Base-by-base conservation (phyloP, 2,797 vertebrate genomes). In the Muscicapa striata region DNA sequence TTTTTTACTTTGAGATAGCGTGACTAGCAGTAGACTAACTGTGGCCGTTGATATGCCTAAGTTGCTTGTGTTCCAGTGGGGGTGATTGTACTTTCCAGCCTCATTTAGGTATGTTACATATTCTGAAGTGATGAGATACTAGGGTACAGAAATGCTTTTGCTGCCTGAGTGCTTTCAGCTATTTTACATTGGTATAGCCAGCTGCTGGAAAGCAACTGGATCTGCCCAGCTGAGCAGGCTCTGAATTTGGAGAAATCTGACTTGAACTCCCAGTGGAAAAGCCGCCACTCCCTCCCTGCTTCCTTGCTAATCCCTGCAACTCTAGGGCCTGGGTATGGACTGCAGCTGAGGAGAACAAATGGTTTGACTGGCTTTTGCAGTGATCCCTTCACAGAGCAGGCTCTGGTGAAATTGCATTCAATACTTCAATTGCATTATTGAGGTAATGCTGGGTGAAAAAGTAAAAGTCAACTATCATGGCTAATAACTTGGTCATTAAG, bases 191-290 rank as follows among this genome's bases (percentile, higher is more conserved):
- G 61, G 22, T 83, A 36, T 18, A 85, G 55, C 41, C 93, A 92
- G 68, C 84, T 93, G 82, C 78, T 80, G 54, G 75, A 64, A 72
- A 57, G 91, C 87, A 95, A 75, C 49, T 83, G 82, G 54, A 68
- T 87, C 89, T 91, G 64, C 58, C 69, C 43, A 51, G 61, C 58
- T 87, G 87, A 87, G 32, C 49, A 61, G 46, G 34, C 41, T 82
- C 77, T 0, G 2, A 74, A 51, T 92, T 77, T 83, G 49, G 66
- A 87, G 72, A 87, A 93, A 72, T 77, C 58, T 87, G 38, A 48
- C 57, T 89, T 68, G 76, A 89, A 92, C 84, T 75, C 82, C 41
- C 22, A 17, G 15, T 54, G 68, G 84, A 77, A 91, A 78, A 85
- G 45, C 30, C 16, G 29, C 57, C 75, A 40, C 52, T 85, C 87